phyloP scores from a whole-genome alignment of 1,140 invertebrate species.

The Ptiloglossa arizonensis region DNA sequence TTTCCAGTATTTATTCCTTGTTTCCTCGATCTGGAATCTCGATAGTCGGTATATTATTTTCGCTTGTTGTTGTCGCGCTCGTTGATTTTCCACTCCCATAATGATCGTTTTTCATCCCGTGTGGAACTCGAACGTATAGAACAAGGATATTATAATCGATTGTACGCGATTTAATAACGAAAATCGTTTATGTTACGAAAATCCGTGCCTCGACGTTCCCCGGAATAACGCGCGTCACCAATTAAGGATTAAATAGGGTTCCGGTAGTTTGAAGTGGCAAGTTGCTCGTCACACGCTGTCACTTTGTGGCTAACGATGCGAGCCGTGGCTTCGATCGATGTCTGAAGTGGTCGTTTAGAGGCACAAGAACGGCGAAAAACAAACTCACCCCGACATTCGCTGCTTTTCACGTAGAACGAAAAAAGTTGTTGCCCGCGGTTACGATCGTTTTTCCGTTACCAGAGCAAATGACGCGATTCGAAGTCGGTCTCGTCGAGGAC shows the following conservation, averaged over 20 bases:
- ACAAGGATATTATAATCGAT: slow-evolving; percentile 3
- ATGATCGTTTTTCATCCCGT: not conserved
- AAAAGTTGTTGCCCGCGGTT: not conserved
- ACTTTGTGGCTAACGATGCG: slow-evolving; percentile 47
- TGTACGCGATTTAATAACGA: not conserved
- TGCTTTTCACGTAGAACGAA: not conserved
- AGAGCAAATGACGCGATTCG: slow-evolving; percentile 17
- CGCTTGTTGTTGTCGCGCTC: no score
- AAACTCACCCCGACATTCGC: slow-evolving; percentile 6
- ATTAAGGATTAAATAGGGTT: slow-evolving; percentile 41
- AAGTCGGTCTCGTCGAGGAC: slow-evolving; percentile 14
- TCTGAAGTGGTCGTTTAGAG: slow-evolving; percentile 50
- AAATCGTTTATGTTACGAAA: not conserved
- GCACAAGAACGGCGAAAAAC: slow-evolving; percentile 31
- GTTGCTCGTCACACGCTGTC: slow-evolving; percentile 49
- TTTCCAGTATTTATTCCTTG: no score
- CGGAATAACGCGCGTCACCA: slow-evolving; percentile 30
- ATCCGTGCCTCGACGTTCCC: not conserved
- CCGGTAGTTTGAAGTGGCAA: slow-evolving; percentile 31
- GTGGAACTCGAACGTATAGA: not conserved
- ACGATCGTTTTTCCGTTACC: slow-evolving; percentile 13
- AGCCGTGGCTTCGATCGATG: slow-evolving; percentile 34
- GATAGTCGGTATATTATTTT: no score
- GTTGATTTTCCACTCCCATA: no score
- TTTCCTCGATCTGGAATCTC: no score